These are phyloP conservation scores for Peromyscus californicus DNA, from an alignment of 2,113 vertebrate species.

Conservation along the genomic window DNA sequence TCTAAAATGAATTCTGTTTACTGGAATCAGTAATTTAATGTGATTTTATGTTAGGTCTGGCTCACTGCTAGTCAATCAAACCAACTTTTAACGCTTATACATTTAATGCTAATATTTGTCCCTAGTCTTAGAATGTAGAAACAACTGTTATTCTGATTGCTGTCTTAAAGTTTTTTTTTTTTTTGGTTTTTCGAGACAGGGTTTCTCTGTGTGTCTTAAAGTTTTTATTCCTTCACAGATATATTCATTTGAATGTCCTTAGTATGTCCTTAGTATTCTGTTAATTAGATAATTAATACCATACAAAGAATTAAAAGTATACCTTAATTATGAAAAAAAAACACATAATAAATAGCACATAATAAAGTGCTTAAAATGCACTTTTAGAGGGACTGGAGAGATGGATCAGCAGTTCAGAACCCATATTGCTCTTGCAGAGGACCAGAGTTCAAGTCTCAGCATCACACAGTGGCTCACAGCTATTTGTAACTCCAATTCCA, in stretches of 20 bases:
- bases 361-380: slow-evolving; percentile 3
- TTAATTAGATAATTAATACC: slow-evolving; percentile 52
- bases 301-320: slow-evolving; percentile 24
- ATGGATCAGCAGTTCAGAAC: not conserved
- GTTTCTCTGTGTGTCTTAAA: too few relatives aligned
- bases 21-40: not conserved
- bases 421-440: not conserved
- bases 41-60: not conserved
- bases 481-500: not conserved
- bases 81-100: not conserved
- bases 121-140: slow-evolving; percentile 2
- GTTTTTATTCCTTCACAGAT: not conserved
- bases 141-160: not conserved
- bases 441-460: not conserved
- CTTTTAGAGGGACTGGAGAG: not conserved
- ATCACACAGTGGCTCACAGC: not conserved
- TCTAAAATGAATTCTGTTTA: slow-evolving; percentile 34
- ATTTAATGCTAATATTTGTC: slow-evolving; percentile 1
- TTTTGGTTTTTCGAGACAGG: too few relatives aligned
- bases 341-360: not conserved
- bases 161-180: not conserved
- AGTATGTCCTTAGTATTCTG: not conserved
- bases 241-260: not conserved
- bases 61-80: not conserved
- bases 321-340: slow-evolving; percentile 18